Conservation (phyloP, 2,888 invertebrate genomes). For the Lobophora halterata region DNA sequence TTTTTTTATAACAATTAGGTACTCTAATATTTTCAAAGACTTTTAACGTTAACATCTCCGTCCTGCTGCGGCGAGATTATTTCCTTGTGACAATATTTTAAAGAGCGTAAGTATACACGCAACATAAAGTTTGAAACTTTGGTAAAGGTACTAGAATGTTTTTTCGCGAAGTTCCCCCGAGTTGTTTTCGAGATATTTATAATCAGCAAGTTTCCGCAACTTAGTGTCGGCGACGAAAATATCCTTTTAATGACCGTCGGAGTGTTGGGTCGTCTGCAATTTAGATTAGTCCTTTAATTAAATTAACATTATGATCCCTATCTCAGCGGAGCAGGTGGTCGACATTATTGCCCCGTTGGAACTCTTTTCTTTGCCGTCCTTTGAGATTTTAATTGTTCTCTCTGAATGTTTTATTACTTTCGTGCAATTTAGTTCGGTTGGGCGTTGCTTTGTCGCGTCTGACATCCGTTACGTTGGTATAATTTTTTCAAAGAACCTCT, state of each 20-base stretch:
- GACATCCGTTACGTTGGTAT: slow-evolving; percentile 12
- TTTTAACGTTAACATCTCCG: slow-evolving; percentile 12
- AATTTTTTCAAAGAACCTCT: slow-evolving; percentile 4
- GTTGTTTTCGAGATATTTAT: slow-evolving; percentile 72
- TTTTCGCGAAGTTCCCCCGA: slow-evolving; percentile 51
- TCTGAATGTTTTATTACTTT: slow-evolving; percentile 40
- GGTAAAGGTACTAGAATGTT: slow-evolving; percentile 52
- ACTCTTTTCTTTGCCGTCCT: slow-evolving; percentile 58
- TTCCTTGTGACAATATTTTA: slow-evolving; percentile 22
- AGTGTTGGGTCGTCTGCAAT: slow-evolving; percentile 80
- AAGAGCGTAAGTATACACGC: slow-evolving; percentile 20
- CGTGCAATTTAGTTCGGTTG: slow-evolving; percentile 26
- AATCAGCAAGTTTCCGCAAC: slow-evolving; percentile 70
- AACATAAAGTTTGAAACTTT: slow-evolving; percentile 38
- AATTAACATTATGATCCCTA: slow-evolving; percentile 81
- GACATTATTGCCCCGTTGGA: slow-evolving; percentile 65
- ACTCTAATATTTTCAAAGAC: slow-evolving; percentile 8
- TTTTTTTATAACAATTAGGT: too few relatives aligned
- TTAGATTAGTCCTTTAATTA: slow-evolving; percentile 81
- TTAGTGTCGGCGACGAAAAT: slow-evolving; percentile 73
- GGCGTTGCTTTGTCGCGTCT: slow-evolving; percentile 18
- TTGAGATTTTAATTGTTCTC: slow-evolving; percentile 46
- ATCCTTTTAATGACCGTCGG: slow-evolving; percentile 76
- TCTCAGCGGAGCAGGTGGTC: slow-evolving; percentile 74
- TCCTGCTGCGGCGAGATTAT: slow-evolving; percentile 11